Evolutionary conservation across 2,888 invertebrate species (phyloP).

Genomic region (Heliconius aoede): DNA sequence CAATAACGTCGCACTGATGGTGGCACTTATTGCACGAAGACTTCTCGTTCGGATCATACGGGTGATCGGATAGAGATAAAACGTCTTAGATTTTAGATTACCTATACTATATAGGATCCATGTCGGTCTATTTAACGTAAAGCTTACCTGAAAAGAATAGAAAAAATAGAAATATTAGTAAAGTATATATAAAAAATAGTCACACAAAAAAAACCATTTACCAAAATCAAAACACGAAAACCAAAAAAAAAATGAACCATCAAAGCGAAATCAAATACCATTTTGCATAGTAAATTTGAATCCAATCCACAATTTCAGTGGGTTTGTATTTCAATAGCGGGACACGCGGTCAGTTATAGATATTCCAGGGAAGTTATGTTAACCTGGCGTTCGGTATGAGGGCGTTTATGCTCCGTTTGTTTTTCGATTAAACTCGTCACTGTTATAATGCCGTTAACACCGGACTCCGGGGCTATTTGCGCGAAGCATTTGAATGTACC

Average conservation of each 20-base stretch:
- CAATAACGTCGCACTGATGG: slow-evolving; percentile 78
- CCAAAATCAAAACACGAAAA: background rate
- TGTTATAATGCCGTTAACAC: slow-evolving; percentile 44
- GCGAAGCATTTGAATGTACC: slow-evolving; percentile 25
- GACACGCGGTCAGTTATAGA: slow-evolving; percentile 26
- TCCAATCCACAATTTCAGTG: slow-evolving; percentile 34
- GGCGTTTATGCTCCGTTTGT: slow-evolving; percentile 52
- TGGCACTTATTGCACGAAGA: slow-evolving; percentile 76
- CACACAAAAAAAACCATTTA: background rate
- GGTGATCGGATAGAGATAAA: slow-evolving; percentile 59
- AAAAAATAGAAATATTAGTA: background rate
- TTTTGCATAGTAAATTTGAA: slow-evolving; percentile 36
- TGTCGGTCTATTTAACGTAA: background rate
- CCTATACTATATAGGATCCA: background rate
- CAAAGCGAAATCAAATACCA: slow-evolving; percentile 26
- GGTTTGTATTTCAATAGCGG: slow-evolving; percentile 38
- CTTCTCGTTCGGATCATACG: slow-evolving; percentile 53
- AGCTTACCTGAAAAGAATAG: slow-evolving; percentile 30
- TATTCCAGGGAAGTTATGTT: slow-evolving; percentile 29
- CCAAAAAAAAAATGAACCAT: slow-evolving; percentile 7
- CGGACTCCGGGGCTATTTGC: slow-evolving; percentile 23
- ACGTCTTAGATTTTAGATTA: slow-evolving; percentile 13
- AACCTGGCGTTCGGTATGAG: slow-evolving; percentile 41
- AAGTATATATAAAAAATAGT: background rate
- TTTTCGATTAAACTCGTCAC: slow-evolving; percentile 51